Evolutionary conservation across 1,140 invertebrate genomes (phyloP).

Genomic region (Caenorhabditis remanei): DNA sequence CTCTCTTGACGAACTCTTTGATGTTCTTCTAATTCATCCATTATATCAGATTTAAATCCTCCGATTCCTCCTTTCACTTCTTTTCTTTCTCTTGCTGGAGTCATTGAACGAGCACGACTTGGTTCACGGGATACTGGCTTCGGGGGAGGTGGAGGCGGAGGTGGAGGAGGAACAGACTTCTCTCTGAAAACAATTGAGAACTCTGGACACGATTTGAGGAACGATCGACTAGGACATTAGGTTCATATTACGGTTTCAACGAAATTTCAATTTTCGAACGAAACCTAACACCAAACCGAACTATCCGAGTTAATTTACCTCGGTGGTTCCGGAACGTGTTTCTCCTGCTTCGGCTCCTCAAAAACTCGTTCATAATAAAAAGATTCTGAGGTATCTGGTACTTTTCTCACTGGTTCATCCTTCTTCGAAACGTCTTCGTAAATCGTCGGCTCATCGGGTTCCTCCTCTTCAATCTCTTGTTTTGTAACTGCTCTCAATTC

Average conservation of each 20-base stretch:
- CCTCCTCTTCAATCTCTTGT: constrained; percentile 53
- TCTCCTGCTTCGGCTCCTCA: constrained; percentile 29
- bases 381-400: constrained; percentile 25
- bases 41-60: constrained; percentile 52
- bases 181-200: constrained; percentile 26
- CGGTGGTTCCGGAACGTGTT: constrained; percentile 10
- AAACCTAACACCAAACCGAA: too few species aligned
- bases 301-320: background rate
- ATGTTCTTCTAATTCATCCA: constrained; percentile 57
- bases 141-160: constrained; percentile 58
- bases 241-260: too few species aligned
- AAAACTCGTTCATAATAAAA: constrained; percentile 38
- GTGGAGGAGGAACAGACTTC: constrained; percentile 57
- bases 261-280: too few species aligned
- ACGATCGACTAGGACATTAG: too few species aligned
- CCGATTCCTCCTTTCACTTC: constrained; percentile 52
- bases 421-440: constrained; percentile 20
- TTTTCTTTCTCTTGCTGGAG: constrained; percentile 38
- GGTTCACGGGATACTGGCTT: constrained; percentile 47
- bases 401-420: background rate
- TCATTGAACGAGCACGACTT: constrained; percentile 52
- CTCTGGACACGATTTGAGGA: too few species aligned
- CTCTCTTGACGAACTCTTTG: constrained; percentile 50
- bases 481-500: constrained; percentile 41
- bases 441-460: constrained; percentile 28